Evolutionary conservation across 2,888 invertebrate genomes (phyloP), one percentile per base, ranked within the genome.

Genomic region (Nemotelus pantherinus): DNA sequence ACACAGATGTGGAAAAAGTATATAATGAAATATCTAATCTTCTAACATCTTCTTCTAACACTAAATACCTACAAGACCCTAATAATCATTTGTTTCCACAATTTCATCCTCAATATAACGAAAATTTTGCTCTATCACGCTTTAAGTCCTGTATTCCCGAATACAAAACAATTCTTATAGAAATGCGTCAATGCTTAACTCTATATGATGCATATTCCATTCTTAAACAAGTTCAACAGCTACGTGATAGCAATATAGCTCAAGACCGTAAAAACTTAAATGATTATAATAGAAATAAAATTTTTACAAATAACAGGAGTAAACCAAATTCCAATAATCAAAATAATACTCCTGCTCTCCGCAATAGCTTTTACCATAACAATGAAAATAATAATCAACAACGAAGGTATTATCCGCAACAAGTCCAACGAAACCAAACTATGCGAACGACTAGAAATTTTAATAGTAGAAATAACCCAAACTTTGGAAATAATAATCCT

Each of bases 121-220:
- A 65, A 65, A 45, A 9, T 47, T 65, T 48, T 25, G 67, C 67
- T n/a, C 7, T 67, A 25, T 67, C 67, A 2, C 67, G 67, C 3
- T 67, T 67, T 39, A 67, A 67, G 25, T 45, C 67, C 9, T 67
- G 48, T 67, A 67, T 67, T 67, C 67, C 67, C 2, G 67, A 67
- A 48, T 67, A 67, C 48, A 67, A 67, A 2, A 67, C 67, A n/a
- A 48, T 67, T 47, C 50, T 67, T 3, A 25, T 67, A 2, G 67
- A 67, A 48, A 67, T 48, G 67, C 67, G 67, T 7, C 48, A 67
- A 48, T 67, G 48, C 39, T 3, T 10, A 25, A 67, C 48, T 10
- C 25, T 67, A 3, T 39, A 67, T 48, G 48, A 67, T 25, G 67
- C 48, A 7, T 48, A 67, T 25, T n/a, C 67, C 7, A 43, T 2